Percentiles rank a stretch among this genome's conserved stretches.
Evolutionary conservation across 2,113 vertebrate genomes (phyloP).

Genomic region (Capra hircus): DNA sequence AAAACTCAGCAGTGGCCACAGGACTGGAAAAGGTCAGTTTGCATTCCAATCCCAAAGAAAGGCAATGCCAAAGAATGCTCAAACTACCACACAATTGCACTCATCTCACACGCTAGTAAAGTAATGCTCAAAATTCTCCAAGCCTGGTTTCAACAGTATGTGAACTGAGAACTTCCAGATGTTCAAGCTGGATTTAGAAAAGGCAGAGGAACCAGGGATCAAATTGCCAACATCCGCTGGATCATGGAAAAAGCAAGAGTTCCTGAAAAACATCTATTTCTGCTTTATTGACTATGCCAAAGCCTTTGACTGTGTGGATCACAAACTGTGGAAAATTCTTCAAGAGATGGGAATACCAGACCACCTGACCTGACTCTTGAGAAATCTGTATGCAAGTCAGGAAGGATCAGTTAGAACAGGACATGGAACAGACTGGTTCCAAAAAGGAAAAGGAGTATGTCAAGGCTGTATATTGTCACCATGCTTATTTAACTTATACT

Average conservation of each 20-base stretch:
- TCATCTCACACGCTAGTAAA: neutral
- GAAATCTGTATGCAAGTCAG: neutral
- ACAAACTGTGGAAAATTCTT: neutral
- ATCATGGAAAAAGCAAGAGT: neutral
- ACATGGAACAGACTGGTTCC: neutral
- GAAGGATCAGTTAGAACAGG: neutral
- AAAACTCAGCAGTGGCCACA: neutral
- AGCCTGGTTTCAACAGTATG: neutral
- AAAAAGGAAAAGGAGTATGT: neutral
- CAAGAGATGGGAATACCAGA: neutral
- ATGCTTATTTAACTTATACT: neutral
- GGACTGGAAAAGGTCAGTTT: neutral
- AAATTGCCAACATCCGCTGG: neutral
- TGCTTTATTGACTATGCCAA: neutral
- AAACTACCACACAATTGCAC: neutral
- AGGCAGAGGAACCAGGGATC: neutral
- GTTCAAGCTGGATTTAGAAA: neutral
- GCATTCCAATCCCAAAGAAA: neutral
- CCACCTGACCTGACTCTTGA: neutral
- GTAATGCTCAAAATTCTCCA: neutral
- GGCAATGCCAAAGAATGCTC: neutral
- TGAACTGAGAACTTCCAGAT: neutral
- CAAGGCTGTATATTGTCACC: neutral
- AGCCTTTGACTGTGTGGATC: neutral
- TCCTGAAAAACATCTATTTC: neutral